These are phyloP conservation scores for Bathynomus jamesi DNA, from an alignment of 1,140 invertebrate genomes.

Conservation along the genomic window DNA sequence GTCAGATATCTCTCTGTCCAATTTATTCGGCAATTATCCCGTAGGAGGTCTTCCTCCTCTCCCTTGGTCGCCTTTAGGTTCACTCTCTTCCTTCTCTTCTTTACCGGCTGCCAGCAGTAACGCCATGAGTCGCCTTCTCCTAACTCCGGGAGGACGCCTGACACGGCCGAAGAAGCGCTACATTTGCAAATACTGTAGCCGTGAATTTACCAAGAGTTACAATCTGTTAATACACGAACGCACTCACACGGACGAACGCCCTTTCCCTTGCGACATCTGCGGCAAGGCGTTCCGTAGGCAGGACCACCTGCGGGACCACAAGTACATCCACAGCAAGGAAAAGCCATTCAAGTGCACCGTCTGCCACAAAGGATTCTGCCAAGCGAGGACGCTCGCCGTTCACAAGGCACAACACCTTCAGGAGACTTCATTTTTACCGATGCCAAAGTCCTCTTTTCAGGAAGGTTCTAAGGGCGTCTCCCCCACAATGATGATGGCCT, in stretches of 20 bases:
- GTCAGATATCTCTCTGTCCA: too few species aligned
- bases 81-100: background rate
- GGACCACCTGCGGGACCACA: slow-evolving; percentile 26
- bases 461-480: background rate
- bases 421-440: background rate
- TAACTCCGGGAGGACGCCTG: slow-evolving; percentile 46
- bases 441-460: background rate
- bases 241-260: slow-evolving; percentile 95
- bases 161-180: slow-evolving; percentile 92
- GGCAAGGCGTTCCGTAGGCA: slow-evolving; percentile 62
- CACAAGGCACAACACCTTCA: slow-evolving; percentile 71
- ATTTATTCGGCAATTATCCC: too few species aligned
- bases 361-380: slow-evolving; percentile 95
- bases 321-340: slow-evolving; percentile 92
- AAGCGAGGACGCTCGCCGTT: slow-evolving; percentile 83
- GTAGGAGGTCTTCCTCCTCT: background rate
- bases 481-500: too few species aligned
- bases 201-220: slow-evolving; percentile 98
- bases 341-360: slow-evolving; percentile 93
- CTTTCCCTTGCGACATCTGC: slow-evolving; percentile 97
- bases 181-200: slow-evolving; percentile 93
- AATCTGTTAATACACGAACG: slow-evolving; percentile 94
- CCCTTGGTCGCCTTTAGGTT: background rate
- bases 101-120: background rate
- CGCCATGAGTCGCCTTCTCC: background rate